Percentiles rank a stretch among this genome's conserved stretches.
Evolutionary conservation across 2,113 vertebrate species (phyloP).

Genomic region (Neoarius graeffei): DNA sequence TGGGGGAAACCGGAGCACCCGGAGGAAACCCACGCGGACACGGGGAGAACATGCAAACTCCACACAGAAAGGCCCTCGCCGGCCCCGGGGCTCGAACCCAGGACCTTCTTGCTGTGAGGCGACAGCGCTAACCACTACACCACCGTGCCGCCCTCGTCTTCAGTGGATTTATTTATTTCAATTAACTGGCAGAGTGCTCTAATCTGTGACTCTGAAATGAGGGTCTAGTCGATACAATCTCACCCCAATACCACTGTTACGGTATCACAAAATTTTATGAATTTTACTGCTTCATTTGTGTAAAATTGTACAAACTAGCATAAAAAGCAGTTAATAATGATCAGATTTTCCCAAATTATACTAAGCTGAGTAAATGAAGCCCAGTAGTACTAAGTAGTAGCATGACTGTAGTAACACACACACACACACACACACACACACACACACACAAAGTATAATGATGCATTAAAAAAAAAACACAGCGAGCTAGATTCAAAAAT

Average conservation of each 20-base stretch:
- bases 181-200: background rate
- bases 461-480: background rate
- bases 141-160: too few relatives aligned
- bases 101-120: too few relatives aligned
- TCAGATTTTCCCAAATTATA: background rate
- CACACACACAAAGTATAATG: too few relatives aligned
- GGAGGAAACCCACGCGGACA: too few relatives aligned
- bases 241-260: background rate
- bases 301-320: background rate
- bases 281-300: background rate
- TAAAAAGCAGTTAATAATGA: background rate
- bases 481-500: background rate
- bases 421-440: too few relatives aligned
- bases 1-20: too few relatives aligned
- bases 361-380: background rate
- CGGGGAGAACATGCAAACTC: too few relatives aligned
- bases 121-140: too few relatives aligned
- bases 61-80: too few relatives aligned
- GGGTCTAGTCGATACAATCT: background rate
- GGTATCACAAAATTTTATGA: background rate
- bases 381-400: background rate
- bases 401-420: too few relatives aligned
- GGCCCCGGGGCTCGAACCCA: too few relatives aligned
- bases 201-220: background rate
- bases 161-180: background rate